A percentile compares a stretch with the other conserved stretches of the same genome.
Evolutionary conservation across 2,797 vertebrate genomes (phyloP).

Genomic region (Characodon lateralis): DNA sequence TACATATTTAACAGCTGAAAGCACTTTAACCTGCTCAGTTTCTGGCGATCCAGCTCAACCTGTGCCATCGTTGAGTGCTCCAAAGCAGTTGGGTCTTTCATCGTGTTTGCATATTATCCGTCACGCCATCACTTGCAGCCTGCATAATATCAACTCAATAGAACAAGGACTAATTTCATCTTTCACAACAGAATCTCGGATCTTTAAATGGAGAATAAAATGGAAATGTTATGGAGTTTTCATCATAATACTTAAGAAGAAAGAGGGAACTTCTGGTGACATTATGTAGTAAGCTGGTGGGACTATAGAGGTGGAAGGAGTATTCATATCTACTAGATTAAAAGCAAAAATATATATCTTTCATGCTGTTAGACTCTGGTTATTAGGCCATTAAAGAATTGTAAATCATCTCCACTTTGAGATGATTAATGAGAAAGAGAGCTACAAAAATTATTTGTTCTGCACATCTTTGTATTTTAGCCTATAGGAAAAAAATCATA

Average conservation of each 20-base stretch:
- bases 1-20: conserved; percentile 29
- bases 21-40: conserved; percentile 28
- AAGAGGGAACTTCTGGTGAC: no score
- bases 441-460: no score
- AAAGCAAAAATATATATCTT: not conserved
- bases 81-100: conserved; percentile 6
- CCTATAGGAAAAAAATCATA: no score
- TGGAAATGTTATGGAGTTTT: not conserved
- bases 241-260: not conserved
- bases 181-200: not conserved
- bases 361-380: not conserved
- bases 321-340: not conserved
- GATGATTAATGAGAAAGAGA: no score
- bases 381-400: not conserved
- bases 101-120: conserved; percentile 9
- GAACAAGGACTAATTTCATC: not conserved
- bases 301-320: not conserved
- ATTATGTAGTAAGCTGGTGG: not conserved
- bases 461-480: no score
- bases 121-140: not conserved
- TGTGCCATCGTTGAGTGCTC: conserved; percentile 12
- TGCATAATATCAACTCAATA: not conserved
- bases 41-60: conserved; percentile 12
- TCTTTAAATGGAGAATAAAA: not conserved
- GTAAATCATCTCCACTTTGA: not conserved